These are phyloP conservation scores for Antigone vipio DNA, from an alignment of 2,113 vertebrate genomes.

Conservation along the genomic window DNA sequence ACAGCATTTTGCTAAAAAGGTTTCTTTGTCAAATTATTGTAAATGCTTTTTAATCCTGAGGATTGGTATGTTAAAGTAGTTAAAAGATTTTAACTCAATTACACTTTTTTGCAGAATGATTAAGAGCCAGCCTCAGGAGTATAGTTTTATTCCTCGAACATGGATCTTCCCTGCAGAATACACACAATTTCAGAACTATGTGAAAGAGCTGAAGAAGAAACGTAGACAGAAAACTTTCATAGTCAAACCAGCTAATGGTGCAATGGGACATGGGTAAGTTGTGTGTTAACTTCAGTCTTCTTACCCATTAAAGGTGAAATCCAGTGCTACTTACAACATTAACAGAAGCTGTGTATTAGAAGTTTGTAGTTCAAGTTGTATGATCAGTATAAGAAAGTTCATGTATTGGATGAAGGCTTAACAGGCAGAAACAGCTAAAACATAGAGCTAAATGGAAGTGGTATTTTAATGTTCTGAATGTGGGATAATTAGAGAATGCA, in stretches of 20 bases:
- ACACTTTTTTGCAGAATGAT: slow-evolving; percentile 85
- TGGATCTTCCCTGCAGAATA: slow-evolving; percentile 98
- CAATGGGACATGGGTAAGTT: slow-evolving; percentile 98
- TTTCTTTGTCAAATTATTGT: not conserved
- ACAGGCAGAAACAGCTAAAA: not conserved
- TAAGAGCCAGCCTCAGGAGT: slow-evolving; percentile 93
- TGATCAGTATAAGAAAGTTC: not conserved
- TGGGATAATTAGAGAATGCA: not conserved
- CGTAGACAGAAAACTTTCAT: slow-evolving; percentile 97
- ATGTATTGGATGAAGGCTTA: not conserved
- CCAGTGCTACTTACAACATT: not conserved
- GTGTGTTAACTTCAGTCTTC: not conserved
- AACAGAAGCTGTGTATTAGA: not conserved
- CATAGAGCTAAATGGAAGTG: not conserved
- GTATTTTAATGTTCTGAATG: not conserved
- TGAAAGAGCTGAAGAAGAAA: slow-evolving; percentile 94
- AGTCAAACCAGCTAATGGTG: slow-evolving; percentile 96
- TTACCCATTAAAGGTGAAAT: not conserved
- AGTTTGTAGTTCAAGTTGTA: not conserved
- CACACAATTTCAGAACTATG: slow-evolving; percentile 96
- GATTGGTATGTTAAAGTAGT: not conserved
- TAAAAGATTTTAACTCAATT: not conserved
- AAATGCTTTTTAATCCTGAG: not conserved
- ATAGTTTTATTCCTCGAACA: slow-evolving; percentile 93
- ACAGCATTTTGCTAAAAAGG: not conserved